Evolutionary conservation across 2,797 vertebrate genomes (phyloP), one percentile per base, ranked within the genome.

Genomic region (Dendrocincla fuliginosa): DNA sequence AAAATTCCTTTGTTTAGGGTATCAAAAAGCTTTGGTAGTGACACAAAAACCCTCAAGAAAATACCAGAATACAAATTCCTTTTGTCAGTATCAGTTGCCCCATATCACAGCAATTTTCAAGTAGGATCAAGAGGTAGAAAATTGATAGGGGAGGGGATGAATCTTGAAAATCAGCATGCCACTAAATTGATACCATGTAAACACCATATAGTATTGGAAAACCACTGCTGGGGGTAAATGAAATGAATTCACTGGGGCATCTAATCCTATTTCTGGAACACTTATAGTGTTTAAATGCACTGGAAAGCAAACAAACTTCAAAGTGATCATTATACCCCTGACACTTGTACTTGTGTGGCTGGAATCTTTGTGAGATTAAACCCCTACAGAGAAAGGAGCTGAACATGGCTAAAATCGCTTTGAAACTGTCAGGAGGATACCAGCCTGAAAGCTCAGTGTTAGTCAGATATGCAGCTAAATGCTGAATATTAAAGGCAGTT

Each of bases 341-440:
- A 98, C 97, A 98, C 97, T 96, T 96, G 97, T 97, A 96, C 96
- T 97, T 97, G 96, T 97, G 97, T 98, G 98, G 97, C 98, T 98
- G 97, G 98, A 98, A 98, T 98, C 97, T 98, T 98, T 98, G 98
- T 98, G 97, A 98, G 98, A 98, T 98, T 98, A 98, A 97, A 97
- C 97, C 96, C 98, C 98, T 70, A 97, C 96, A 90, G 97, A 92
- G 98, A 98, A 93, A 97, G 88, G 96, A 98, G 97, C 97, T 97
- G 97, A 98, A 97, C 92, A 85, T 28, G 42, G 95, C 97, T 96
- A 97, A 97, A 98, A 96, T 80, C 97, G 97, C 97, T 98, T 97
- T 97, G 94, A 97, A 97, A 97, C 75, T 96, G 96, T 97, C 91
- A 77, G 96, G 95, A 97, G 93, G 95, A 97, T 96, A 97, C 95